phyloP scores from a whole-genome alignment of 2,797 vertebrate genomes.

The Heliangelus exortis region DNA sequence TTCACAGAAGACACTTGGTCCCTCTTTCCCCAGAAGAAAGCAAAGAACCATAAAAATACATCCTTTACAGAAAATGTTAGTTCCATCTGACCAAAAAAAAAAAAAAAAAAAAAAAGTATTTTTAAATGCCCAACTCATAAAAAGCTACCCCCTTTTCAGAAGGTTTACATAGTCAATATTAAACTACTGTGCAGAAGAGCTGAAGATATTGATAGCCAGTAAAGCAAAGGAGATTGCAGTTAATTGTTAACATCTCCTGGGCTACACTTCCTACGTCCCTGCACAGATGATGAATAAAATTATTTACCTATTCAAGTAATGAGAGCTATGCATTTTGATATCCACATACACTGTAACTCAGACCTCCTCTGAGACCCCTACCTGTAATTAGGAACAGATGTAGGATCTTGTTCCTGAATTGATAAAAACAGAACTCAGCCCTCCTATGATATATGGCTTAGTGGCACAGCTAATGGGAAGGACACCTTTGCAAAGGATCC shows the following conservation, averaged over 20 bases:
- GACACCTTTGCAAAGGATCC: neutral
- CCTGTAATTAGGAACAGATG: constrained; percentile 73
- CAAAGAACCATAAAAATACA: neutral
- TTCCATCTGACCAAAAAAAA: neutral
- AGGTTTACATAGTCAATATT: constrained; percentile 1
- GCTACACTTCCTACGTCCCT: constrained; percentile 16
- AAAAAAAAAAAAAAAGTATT: neutral
- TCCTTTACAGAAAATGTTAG: neutral
- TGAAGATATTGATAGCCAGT: constrained; percentile 52
- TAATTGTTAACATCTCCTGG: constrained; percentile 70
- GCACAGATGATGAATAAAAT: constrained; percentile 65
- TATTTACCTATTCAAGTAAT: constrained; percentile 70
- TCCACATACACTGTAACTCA: constrained; percentile 43
- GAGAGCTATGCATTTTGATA: constrained; percentile 63
- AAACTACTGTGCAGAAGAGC: neutral
- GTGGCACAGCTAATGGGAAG: neutral
- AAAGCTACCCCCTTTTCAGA: neutral
- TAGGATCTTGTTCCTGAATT: constrained; percentile 66
- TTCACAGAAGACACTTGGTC: neutral
- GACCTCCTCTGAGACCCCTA: constrained; percentile 59
- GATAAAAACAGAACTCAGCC: constrained; percentile 65
- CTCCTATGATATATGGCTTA: constrained; percentile 12
- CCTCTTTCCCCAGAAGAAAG: neutral
- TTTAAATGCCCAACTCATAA: neutral
- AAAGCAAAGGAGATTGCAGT: constrained; percentile 36